Base-by-base conservation (phyloP, 2,113 vertebrate genomes). In the Pangasianodon hypophthalmus region DNA sequence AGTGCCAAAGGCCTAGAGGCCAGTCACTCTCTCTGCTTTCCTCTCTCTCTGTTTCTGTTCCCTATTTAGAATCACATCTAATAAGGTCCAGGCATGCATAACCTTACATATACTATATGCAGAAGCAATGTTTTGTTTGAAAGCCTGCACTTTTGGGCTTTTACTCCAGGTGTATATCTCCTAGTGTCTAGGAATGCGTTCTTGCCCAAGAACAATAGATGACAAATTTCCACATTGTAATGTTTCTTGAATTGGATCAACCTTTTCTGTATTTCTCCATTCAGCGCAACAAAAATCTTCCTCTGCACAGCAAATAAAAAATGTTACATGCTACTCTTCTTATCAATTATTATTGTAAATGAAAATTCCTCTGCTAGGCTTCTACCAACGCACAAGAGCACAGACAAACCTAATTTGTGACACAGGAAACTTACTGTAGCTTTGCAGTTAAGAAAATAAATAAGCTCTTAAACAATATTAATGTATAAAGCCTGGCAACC, bases 1-100 rank as follows among this genome's bases (percentile, higher is more conserved):
- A 71, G 29, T 91, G 88, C 90, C 88, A 88, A 80, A 56, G 89
- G 90, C 93, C 92, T 85, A 85, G 71, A 90, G 92, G 91, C 88
- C 90, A 84, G 87, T 67, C 87, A 83, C 82, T 46, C 37, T 83
- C 81, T 62, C 32, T 84, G 54, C 56, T 44, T 84, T 48, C 48
- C n/a, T 82, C n/a, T 4, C 79, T 64, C 79, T 89, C 67, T 67
- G 37, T 77, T 41, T 92, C 85, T 84, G 26, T 50, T 80, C 79
- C 58, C 75, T 91, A 88, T 93, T 88, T 87, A 62, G 67, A 93
- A 91, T 88, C 87, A 88, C 50, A 48, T 88, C 73, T 84, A 83
- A 89, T 54, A 58, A 67, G 88, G 62, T 82, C 77, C 50, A 88
- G 83, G 13, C 88, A 64, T 73, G 77, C 71, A 84, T 88, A 73